These are phyloP conservation scores for Gymnoscopelus microlampas DNA, from an alignment of 2,797 vertebrate species.

Conservation along the genomic window DNA sequence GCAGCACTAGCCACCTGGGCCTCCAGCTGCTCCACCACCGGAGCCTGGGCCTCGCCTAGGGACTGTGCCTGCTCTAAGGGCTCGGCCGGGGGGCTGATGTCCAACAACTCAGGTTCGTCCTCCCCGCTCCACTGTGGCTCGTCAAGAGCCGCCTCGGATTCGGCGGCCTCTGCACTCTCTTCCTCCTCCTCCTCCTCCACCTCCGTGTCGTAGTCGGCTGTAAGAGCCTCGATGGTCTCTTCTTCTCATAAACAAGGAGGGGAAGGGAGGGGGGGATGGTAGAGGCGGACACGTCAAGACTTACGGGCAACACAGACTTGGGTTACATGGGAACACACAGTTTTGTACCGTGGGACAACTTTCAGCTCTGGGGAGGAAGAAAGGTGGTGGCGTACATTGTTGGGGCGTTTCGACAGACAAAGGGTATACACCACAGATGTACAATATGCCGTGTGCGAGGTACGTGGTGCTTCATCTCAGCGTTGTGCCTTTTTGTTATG, in stretches of 20 bases:
- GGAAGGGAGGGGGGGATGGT: too few species aligned
- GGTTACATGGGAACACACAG: slow-evolving; percentile 79
- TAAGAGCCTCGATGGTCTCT: slow-evolving; percentile 90
- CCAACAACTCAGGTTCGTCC: slow-evolving; percentile 80
- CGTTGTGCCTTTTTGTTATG: neutral
- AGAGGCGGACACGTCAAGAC: slow-evolving; percentile 92
- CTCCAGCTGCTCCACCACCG: slow-evolving; percentile 72
- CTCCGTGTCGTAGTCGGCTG: slow-evolving; percentile 81
- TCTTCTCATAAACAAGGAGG: slow-evolving; percentile 89
- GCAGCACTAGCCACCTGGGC: slow-evolving; percentile 83
- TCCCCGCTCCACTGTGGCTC: slow-evolving; percentile 88
- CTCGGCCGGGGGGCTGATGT: slow-evolving; percentile 80
- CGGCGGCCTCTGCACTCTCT: slow-evolving; percentile 84
- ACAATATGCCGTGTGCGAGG: slow-evolving; percentile 4
- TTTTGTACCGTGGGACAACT: slow-evolving; percentile 71
- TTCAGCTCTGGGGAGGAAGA: slow-evolving; percentile 72
- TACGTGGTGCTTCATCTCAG: neutral
- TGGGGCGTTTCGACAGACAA: slow-evolving; percentile 58
- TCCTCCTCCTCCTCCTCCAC: slow-evolving; percentile 80
- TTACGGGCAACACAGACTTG: slow-evolving; percentile 88
- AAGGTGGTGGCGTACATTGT: slow-evolving; percentile 36
- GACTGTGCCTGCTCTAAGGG: slow-evolving; percentile 82
- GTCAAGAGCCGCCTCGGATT: slow-evolving; percentile 86
- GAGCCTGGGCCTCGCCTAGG: slow-evolving; percentile 81
- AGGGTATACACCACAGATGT: slow-evolving; percentile 52